Evolutionary conservation across 2,113 vertebrate genomes (phyloP).

Genomic region (Forbesichthys agassizii): DNA sequence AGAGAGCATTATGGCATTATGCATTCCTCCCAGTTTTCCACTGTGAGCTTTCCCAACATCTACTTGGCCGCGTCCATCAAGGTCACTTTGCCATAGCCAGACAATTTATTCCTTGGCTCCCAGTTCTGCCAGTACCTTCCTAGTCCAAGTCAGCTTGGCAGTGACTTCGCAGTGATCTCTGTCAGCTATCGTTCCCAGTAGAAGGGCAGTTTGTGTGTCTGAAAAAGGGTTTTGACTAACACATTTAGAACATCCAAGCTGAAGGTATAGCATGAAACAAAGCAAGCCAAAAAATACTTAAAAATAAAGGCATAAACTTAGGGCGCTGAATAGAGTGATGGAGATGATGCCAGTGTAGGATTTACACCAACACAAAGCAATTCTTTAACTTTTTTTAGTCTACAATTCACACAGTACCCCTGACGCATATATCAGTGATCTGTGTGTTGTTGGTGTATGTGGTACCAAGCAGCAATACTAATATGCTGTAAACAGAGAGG

Average conservation of each 20-base stretch:
- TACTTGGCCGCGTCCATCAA: slow-evolving; percentile 52
- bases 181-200: slow-evolving; percentile 22
- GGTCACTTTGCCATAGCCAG: slow-evolving; percentile 40
- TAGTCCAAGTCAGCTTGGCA: slow-evolving; percentile 46
- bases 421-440: background rate
- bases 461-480: slow-evolving; percentile 4
- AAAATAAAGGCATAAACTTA: no score
- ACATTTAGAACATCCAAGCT: background rate
- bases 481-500: slow-evolving; percentile 5
- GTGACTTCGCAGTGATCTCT: slow-evolving; percentile 12
- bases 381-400: background rate
- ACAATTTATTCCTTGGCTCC: slow-evolving; percentile 45
- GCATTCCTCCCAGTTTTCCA: slow-evolving; percentile 49
- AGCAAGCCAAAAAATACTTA: background rate
- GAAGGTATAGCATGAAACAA: background rate
- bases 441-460: slow-evolving; percentile 1
- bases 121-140: slow-evolving; percentile 44
- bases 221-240: background rate
- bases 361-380: background rate
- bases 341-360: background rate
- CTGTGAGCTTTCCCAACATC: slow-evolving; percentile 20
- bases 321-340: background rate
- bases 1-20: slow-evolving; percentile 31
- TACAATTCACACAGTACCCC: background rate
- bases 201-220: slow-evolving; percentile 10